Evolutionary conservation across 2,113 vertebrate species (phyloP).

Genomic region (Hippocampus guttulatus): DNA sequence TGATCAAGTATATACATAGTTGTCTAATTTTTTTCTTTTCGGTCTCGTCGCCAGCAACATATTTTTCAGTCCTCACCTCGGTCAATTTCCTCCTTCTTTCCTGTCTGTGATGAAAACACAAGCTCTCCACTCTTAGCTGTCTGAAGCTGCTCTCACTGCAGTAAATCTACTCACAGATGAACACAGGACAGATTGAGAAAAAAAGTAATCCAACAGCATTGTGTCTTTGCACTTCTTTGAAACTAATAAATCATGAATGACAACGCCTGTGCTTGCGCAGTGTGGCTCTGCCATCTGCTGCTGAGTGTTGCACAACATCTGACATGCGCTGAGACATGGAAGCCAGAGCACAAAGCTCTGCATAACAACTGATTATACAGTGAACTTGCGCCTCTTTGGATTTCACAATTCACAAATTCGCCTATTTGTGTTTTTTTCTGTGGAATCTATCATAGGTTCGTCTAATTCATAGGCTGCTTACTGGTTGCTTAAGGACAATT

Average conservation of each 20-base stretch:
- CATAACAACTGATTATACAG: conserved; percentile 17
- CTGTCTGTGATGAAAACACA: conserved; percentile 60
- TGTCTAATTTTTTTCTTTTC: background rate
- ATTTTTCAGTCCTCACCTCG: conserved; percentile 51
- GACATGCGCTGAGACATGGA: conserved; percentile 37
- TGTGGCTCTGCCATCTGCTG: conserved; percentile 47
- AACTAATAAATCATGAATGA: conserved; percentile 47
- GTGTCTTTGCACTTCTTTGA: conserved; percentile 40
- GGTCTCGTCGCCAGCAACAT: conserved; percentile 8
- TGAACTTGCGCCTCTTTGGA: background rate
- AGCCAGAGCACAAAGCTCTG: conserved; percentile 17
- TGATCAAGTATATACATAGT: background rate
- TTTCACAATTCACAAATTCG: background rate
- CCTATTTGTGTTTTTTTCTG: no score
- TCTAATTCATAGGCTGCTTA: no score
- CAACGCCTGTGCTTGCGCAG: conserved; percentile 22
- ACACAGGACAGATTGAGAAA: conserved; percentile 28
- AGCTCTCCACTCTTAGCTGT: conserved; percentile 48
- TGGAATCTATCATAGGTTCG: background rate
- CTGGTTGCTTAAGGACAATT: no score
- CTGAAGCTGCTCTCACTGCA: conserved; percentile 32
- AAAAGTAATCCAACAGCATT: conserved; percentile 39
- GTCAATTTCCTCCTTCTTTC: conserved; percentile 66
- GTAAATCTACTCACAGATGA: conserved; percentile 49
- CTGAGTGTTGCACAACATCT: conserved; percentile 56